Evolutionary conservation across 92 coral and sea anemone genomes (phyloP), one percentile per base, ranked within the genome.

Genomic region (Palythoa caribaeorum): DNA sequence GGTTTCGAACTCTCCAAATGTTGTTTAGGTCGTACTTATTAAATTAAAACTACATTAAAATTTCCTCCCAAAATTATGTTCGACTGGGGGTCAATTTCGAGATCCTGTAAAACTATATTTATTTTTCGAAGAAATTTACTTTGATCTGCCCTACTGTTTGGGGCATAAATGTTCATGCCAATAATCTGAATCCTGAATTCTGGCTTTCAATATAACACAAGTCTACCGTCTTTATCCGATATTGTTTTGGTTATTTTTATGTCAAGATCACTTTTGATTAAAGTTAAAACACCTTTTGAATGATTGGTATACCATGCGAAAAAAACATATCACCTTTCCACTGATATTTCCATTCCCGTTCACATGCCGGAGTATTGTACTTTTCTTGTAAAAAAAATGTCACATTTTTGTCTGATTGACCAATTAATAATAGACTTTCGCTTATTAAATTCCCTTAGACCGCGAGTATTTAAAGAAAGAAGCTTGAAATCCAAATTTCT

Each of bases 111-210:
- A 28, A 28, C 28, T 28, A 28, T 28, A 28, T 28, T 28, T 28
- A 28, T 85, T 36, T 19, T 55, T 15, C 44, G 53, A 84, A 84
- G 76, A 39, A 90, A 78, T 21, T 9, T 20, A 13, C 78, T 38
- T 79, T 84, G 86, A 68, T 85, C 89, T 4, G 59, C 38, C 21
- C 57, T 73, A 55, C 80, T 85, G 35, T 71, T 84, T 50, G 86
- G 92, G n/a, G 87, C 78, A 79, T 90, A 90, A 59, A 90, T 76
- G 54, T 73, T 90, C 54, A 87, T 38, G 17, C 86, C 69, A 14
- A 86, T 44, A 86, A 71, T 90, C 92, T 2, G 65, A 57, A 11
- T 11, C 28, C 28, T 28, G 28, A 28, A 28, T 28, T 0, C 28
- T 28, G 28, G 28, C 28, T 28, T 28, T 28, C 28, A 28, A 28